These are phyloP conservation scores for Esox niger DNA, from an alignment of 2,113 vertebrate species.

Conservation along the genomic window DNA sequence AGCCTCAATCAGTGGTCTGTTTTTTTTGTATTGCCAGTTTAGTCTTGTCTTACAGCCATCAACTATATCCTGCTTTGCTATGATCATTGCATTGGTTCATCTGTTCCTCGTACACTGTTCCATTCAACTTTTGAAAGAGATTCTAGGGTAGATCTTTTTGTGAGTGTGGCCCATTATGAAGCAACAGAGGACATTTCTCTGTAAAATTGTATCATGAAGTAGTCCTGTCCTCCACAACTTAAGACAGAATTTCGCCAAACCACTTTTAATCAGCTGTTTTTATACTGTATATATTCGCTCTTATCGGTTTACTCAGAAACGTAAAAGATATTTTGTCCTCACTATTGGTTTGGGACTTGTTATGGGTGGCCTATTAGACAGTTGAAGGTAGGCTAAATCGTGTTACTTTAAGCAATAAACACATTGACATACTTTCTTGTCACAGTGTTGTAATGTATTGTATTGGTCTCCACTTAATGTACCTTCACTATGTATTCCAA, in stretches of 20 bases:
- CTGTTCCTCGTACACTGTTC: slow-evolving; percentile 40
- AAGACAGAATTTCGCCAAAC: slow-evolving; percentile 63
- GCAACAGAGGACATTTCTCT: slow-evolving; percentile 43
- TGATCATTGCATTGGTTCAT: slow-evolving; percentile 30
- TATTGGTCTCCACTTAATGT: slow-evolving; percentile 58
- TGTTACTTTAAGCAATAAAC: slow-evolving; percentile 78
- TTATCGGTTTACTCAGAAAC: slow-evolving; percentile 62
- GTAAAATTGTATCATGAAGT: slow-evolving; percentile 58
- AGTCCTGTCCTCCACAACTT: slow-evolving; percentile 45
- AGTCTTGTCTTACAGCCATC: slow-evolving; percentile 48
- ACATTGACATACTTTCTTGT: slow-evolving; percentile 57
- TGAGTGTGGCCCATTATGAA: slow-evolving; percentile 49
- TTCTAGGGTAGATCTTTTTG: slow-evolving; percentile 37
- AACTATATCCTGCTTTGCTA: slow-evolving; percentile 57
- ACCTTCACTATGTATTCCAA: slow-evolving; percentile 53
- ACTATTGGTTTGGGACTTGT: slow-evolving; percentile 59
- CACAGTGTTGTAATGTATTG: slow-evolving; percentile 49
- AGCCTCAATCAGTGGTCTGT: slow-evolving; percentile 46
- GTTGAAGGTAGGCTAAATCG: slow-evolving; percentile 67
- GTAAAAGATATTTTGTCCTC: slow-evolving; percentile 59
- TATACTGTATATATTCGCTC: slow-evolving; percentile 66
- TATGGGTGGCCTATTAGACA: slow-evolving; percentile 65
- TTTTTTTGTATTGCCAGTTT: slow-evolving; percentile 48
- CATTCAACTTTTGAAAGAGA: slow-evolving; percentile 40
- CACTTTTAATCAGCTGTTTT: slow-evolving; percentile 71